These are phyloP conservation scores for Coturnix japonica DNA, from an alignment of 2,113 vertebrate species.

Conservation along the genomic window DNA sequence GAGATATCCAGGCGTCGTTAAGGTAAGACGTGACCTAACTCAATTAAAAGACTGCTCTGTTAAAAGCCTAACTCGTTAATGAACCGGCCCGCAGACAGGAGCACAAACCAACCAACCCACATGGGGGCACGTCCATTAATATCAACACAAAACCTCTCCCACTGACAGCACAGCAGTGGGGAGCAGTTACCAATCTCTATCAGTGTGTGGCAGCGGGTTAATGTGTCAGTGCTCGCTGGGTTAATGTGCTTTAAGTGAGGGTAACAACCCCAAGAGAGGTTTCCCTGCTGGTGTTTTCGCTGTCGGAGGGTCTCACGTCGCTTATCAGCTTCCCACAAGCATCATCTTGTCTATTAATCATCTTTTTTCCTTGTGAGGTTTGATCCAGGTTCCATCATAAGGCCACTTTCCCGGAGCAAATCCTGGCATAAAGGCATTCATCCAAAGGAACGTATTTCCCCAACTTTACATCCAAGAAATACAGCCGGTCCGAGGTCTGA, in stretches of 20 bases:
- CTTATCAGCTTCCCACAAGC: not conserved
- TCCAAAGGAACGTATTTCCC: slow-evolving; percentile 82
- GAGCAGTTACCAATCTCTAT: not conserved
- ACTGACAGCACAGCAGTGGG: not conserved
- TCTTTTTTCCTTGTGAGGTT: not conserved
- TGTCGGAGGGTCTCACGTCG: not conserved
- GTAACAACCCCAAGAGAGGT: not conserved
- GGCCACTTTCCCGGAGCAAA: slow-evolving; percentile 71
- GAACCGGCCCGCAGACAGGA: not conserved
- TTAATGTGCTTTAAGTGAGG: not conserved
- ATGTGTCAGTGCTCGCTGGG: not conserved
- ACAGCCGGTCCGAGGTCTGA: slow-evolving; percentile 79
- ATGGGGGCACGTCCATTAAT: not conserved
- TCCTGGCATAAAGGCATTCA: slow-evolving; percentile 72
- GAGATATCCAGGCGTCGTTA: not conserved
- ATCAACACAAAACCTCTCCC: not conserved
- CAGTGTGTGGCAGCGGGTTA: not conserved
- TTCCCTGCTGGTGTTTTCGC: not conserved
- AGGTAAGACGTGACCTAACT: not conserved
- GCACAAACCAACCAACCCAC: not conserved
- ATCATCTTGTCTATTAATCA: not conserved
- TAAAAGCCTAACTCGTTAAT: not conserved
- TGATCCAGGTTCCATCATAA: not conserved
- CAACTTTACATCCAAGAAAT: slow-evolving; percentile 82
- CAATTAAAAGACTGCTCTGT: not conserved